Base-by-base conservation (phyloP, 2,888 invertebrate genomes). In the Aradus depressus region DNA sequence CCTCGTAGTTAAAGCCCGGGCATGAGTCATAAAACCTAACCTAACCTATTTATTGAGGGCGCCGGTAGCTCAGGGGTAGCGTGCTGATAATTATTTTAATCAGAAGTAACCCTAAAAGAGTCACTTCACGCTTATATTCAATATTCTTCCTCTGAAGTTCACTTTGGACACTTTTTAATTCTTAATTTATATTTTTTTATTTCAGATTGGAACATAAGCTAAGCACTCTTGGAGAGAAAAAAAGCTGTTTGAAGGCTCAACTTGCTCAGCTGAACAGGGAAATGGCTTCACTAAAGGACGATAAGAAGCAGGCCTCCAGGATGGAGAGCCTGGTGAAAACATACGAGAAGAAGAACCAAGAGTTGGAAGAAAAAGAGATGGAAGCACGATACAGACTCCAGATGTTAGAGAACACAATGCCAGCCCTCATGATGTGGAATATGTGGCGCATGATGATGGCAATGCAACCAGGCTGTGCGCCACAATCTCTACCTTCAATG, bases 381-480 rank as follows among this genome's bases (percentile, higher is more conserved):
- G 76, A 79, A 59, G 64, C 79, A 41, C 65, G 70, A 45, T 68
- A 71, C 42, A 72, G 77, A 53, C 61, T 80, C 44, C 70, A 75
- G 48, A 70, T 75, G 59, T 66, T 81, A 50, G 76, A 79, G 63
- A 72, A 71, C 57, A 75, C 77, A 5, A 72, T 80, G 56, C 80
- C 80, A 0, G 76, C 78, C 0, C 66, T 80, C 48, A 72, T 79
- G 61, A 71, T 75, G 21, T 80, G 75, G 72, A 77, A 79, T 58
- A 54, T 60, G 43, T 60, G 58, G 58, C 55, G 56, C 35, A 56
- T 59, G 52, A 52, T 58, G 51, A 28, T 53, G 26, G 26, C 45
- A 4, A 50, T 47, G 50, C 53, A 51, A 43, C 26, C 38, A 10
- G 41, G 50, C 14, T 16, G 26, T 5, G 14, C 41, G 18, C 37